A percentile compares a stretch with the other conserved stretches of the same genome.
Conservation (phyloP, 2,888 invertebrate species). For the Griposia aprilina region DNA sequence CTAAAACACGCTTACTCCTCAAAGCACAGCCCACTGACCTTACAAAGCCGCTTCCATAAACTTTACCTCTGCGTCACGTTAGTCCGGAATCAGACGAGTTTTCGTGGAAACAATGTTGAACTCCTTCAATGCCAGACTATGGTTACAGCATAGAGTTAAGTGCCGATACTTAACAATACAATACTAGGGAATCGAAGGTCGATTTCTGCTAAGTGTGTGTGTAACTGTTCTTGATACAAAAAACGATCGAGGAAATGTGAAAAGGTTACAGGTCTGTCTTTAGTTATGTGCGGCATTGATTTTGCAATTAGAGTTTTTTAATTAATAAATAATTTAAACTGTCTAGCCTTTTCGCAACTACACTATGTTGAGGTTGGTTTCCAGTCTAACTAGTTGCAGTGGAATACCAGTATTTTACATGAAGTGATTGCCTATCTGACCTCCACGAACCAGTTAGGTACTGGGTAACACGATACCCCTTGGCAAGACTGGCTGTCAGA, state of each 20-base stretch:
- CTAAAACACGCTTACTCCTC: no score
- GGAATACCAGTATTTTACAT: no score
- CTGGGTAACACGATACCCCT: no score
- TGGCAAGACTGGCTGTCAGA: no score
- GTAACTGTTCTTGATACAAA: constrained; percentile 5
- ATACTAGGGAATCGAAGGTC: constrained; percentile 26
- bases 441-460: no score
- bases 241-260: neutral
- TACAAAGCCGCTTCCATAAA: constrained; percentile 38
- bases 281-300: constrained; percentile 3
- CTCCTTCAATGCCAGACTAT: constrained; percentile 67
- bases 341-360: no score
- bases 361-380: no score
- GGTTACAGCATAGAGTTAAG: constrained; percentile 36
- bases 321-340: no score
- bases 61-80: constrained; percentile 23
- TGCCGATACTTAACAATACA: constrained; percentile 38
- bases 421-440: no score
- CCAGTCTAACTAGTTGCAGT: no score
- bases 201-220: constrained; percentile 14
- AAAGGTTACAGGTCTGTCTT: neutral
- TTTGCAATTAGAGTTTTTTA: constrained; percentile 8
- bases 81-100: constrained; percentile 62
- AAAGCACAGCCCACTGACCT: constrained; percentile 26
- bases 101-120: constrained; percentile 65